Base-by-base conservation (phyloP, 2,888 invertebrate genomes). In the Drosophila cracens region DNA sequence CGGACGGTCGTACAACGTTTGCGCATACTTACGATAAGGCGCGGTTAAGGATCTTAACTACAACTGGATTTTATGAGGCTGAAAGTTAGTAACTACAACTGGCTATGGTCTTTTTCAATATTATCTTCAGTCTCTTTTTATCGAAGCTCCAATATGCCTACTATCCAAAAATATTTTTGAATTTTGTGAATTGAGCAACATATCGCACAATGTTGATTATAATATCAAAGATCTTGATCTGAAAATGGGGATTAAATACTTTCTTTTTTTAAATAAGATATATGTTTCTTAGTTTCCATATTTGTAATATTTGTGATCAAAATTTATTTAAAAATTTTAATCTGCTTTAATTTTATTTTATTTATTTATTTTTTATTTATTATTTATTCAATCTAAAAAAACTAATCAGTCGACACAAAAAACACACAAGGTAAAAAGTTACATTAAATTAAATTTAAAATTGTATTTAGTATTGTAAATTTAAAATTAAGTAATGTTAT, bases 121-220 rank as follows among this genome's bases (percentile, higher is more conserved):
- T 43, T 43, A 43, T 43, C 43, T 43, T 43, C 21, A 1, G 21
- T 43, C 43, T 21, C 2, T 43, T 43, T 21, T 43, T 21, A 11
- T 11, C 43, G 11, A 21, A 43, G 21, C 43, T 43, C 43, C 43
- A 43, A 43, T 43, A 21, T 43, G 21, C 21, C 21, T 43, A 11
- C 21, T 43, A 43, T 43, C 21, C 43, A 54, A 25, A 54, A 25
- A 34, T 36, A 57, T 63, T 64, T 75, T 56, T 34, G 27, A 57
- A 60, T 66, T 77, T 77, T 62, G 43, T 52, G 8, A 46, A 38
- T 49, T 51, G 52, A 43, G 21, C 21, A 43, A 43, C 21, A 43
- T 21, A 11, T 21, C 43, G 43, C 6, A 43, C 43, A 43, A 11
- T 34, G 38, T 52, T 71, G 71, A 71, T 53, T 57, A 16, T 33